Evolutionary conservation across 1,140 invertebrate species (phyloP), one percentile per base, ranked within the genome.

Genomic region (Vanessa atalanta): DNA sequence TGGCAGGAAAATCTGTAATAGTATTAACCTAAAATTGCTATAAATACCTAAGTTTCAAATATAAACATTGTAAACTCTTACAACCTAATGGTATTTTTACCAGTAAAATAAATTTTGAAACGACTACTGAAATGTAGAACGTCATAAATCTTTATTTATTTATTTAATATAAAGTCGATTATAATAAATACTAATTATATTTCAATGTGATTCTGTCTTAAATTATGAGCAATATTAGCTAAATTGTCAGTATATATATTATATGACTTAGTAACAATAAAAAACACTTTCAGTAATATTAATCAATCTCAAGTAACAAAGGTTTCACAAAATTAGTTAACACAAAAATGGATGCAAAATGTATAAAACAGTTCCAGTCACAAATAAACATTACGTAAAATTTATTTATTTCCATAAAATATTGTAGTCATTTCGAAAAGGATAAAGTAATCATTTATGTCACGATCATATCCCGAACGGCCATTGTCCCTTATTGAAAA

Each of bases 51-150:
- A 70, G 55, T 60, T 70, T 70, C 60, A 74, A 55, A 69, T 74
- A 63, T 43, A 53, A 69, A 74, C 57, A 73, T 23, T 53, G 12
- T 74, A 60, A 74, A 74, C 65, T 65, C 65, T 61, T 20, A 5
- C 31, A 60, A 74, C 72, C 66, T 47, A 26, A 61, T 73, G 37
- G 65, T 63, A 73, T 73, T 65, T 74, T 74, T 74, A 74, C 69
- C 72, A 74, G 43, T 69, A 37, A 67, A 66, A 74, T 69, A 74
- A 74, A 48, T 37, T 63, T 48, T 15, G 43, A 57, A 72, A 68
- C 65, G 50, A 47, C 16, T 20, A 43, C n/a, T 16, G 66, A 69
- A 60, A 60, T 47, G 57, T 55, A 70, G 23, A 51, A 63, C 47
- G 26, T 43, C 16, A 3, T 31, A 16, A 26, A 70, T 37, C 57